Base-by-base conservation (phyloP, 1,140 invertebrate genomes). In the Mycetomoellerius zeteki region DNA sequence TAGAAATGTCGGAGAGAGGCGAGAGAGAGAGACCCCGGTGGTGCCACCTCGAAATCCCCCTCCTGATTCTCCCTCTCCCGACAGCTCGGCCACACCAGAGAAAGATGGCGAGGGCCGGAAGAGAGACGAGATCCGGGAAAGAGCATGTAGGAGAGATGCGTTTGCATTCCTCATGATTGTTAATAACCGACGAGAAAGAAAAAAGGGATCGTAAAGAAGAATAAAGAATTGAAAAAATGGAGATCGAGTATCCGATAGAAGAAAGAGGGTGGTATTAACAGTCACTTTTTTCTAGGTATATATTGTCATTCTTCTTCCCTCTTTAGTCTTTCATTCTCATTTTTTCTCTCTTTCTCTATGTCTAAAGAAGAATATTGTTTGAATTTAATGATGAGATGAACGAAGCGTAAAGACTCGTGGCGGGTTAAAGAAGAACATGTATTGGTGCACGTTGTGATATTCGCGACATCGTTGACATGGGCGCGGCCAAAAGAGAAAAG, bases 21-120 rank as follows among this genome's bases (percentile, higher is more conserved):
- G 82, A 65, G 87, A 50, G 80, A 77, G 75, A 76, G 52, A 58
- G 33, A 67, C 30, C 27, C 65, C 30, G 76, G 52, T 86, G 64
- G 72, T 54, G 67, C 67, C 65, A 75, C 69, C 54, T 88, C 69
- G 43, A 85, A 88, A 88, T 76, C 60, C 69, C 77, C 65, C 81
- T 88, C 75, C 88, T 60, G 24, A 10, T 86, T 90, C 89, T 87
- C 88, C 85, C 78, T 89, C 56, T 56, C 67, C 75, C 21, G 50
- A n/a, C 5, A 24, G 87, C 67, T 88, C 37, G 82, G 64, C 87
- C 71, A 71, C 85, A 16, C 75, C 67, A 80, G n/a, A 90, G 86
- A 72, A 91, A 90, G 86, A 91, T 91, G 82, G 86, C 89, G 89
- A 90, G 75, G 73, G 30, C 54, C 76, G 50, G 76, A 87, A 64